Base-by-base conservation (phyloP, 2,113 vertebrate species). In the Poecilia latipinna region DNA sequence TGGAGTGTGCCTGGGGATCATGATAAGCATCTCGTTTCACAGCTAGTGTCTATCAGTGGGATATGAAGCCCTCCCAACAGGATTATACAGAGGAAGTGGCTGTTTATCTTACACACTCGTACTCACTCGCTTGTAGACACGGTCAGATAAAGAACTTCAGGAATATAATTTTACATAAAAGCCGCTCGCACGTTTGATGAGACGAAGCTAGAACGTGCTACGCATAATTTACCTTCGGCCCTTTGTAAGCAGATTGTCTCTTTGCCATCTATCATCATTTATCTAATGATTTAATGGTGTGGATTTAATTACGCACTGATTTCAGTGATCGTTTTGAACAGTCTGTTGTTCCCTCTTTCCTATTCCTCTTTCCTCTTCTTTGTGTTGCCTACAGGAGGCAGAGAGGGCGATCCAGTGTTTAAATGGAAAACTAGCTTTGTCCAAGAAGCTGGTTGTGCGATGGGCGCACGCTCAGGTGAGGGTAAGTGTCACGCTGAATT, bases 401-500 rank as follows among this genome's bases (percentile, higher is more conserved):
- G 98, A 99, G 65, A 94, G 96, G 83, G 98, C 97, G 1, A 98
- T 98, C 90, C 97, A 99, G 72, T 95, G 97, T 92, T 95, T 99
- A 85, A 99, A 99, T 84, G 98, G 98, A 78, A 99, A 99, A 82
- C 92, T 99, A 86, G 98, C 98, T 26, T 93, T 99, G 82, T 97
- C 97, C n/a, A 99, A 99, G 94, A 99, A 98, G 70, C 66, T 99
- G 87, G 97, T 99, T 61, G 97, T 99, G 70, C 95, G 97, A 26
- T 99, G 98, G 98, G 98, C 97, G 7, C 98, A 99, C 0, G 98
- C 98, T 61, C 97, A 99, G 89, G 96, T 99, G 83, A 99, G 97
- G 96, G 97, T 99, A 84, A 93, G 94, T 92, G 75, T 88, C 31
- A 35, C 65, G 8, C 26, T 54, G 42, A 29, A 24, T 48, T 19